A percentile compares a stretch with the other conserved stretches of the same genome.
phyloP scores from a whole-genome alignment of 2,888 invertebrate species.

The Aphodius sticticus region DNA sequence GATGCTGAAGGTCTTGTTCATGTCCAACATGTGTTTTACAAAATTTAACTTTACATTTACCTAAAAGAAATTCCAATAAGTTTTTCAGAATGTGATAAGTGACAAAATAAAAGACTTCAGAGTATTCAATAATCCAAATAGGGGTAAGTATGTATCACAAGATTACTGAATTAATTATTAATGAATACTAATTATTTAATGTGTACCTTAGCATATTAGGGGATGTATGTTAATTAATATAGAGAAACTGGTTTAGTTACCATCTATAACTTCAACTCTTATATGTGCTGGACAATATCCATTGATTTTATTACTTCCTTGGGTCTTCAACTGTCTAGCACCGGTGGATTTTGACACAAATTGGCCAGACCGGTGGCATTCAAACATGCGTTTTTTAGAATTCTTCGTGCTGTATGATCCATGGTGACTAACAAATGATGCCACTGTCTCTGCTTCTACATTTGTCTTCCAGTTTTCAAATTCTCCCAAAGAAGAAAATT shows the following conservation, averaged over 20 bases:
- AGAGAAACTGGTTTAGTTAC: not conserved
- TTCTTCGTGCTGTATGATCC: not conserved
- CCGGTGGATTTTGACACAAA: not conserved
- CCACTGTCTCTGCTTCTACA: not conserved
- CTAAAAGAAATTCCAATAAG: not conserved
- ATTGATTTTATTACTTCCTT: not conserved
- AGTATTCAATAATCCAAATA: too few relatives aligned
- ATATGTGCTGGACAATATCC: not conserved
- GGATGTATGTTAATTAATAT: too few relatives aligned
- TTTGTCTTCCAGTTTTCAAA: not conserved
- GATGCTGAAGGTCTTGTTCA: not conserved
- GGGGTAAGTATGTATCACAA: too few relatives aligned
- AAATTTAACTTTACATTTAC: not conserved
- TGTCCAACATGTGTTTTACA: not conserved
- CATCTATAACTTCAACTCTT: not conserved
- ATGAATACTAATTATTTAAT: too few relatives aligned
- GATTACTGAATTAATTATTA: too few relatives aligned
- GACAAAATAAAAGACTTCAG: too few relatives aligned
- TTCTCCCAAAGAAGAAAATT: not conserved
- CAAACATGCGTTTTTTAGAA: not conserved
- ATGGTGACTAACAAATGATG: not conserved
- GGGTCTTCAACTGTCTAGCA: not conserved
- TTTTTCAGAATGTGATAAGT: too few relatives aligned
- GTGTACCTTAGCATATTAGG: too few relatives aligned
- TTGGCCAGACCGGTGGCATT: not conserved